Percentiles rank a stretch among this genome's conserved stretches.
These are phyloP conservation scores for Echinops telfairi DNA, from an alignment of 2,113 vertebrate species.

Conservation along the genomic window DNA sequence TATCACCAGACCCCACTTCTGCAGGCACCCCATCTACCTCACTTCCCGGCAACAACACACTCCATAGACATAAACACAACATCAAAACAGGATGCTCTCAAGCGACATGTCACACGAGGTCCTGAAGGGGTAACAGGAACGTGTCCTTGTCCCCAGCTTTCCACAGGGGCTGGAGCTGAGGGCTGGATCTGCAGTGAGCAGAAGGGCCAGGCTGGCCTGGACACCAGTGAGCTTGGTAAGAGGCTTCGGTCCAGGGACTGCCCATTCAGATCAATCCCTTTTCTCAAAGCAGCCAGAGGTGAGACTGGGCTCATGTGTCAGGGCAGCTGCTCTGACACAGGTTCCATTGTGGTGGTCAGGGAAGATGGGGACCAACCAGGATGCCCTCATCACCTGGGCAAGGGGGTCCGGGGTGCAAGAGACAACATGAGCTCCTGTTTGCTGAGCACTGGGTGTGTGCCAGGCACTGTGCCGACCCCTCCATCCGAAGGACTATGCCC, in stretches of 20 bases:
- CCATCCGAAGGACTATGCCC: neutral
- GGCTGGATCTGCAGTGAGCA: neutral
- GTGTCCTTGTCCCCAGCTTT: rapidly evolving
- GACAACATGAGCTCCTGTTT: neutral
- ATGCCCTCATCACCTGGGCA: neutral
- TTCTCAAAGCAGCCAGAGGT: neutral
- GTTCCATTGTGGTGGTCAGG: neutral
- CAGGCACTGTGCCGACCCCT: neutral
- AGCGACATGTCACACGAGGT: neutral
- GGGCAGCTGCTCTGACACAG: neutral
- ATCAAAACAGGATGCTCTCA: constrained; percentile 66
- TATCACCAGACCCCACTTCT: constrained; percentile 86
- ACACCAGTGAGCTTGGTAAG: rapidly evolving
- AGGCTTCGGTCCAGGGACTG: neutral
- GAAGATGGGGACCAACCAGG: neutral
- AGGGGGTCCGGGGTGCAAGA: neutral
- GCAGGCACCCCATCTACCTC: constrained; percentile 88
- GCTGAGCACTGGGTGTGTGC: neutral
- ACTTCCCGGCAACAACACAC: constrained; percentile 85
- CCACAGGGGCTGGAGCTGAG: neutral
- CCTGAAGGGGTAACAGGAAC: neutral
- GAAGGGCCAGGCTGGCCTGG: neutral
- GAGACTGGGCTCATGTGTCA: rapidly evolving
- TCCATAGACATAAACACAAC: constrained; percentile 82
- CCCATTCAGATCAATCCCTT: neutral